Evolutionary conservation across 2,888 invertebrate species (phyloP), one percentile per base, ranked within the genome.

Genomic region (Poecilobothrus nobilitatus): DNA sequence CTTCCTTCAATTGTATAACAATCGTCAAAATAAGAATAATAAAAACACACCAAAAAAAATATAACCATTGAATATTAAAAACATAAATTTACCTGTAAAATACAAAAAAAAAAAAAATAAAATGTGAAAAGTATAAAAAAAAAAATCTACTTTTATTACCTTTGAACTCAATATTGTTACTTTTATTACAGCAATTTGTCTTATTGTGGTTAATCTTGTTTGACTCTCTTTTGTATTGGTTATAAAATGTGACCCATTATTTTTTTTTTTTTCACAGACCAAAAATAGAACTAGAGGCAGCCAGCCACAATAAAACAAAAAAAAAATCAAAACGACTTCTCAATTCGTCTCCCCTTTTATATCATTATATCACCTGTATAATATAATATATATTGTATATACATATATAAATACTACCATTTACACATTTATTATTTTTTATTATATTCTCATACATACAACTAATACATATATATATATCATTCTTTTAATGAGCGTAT

Each of bases 111-210:
- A 53, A n/a, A n/a, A n/a, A n/a, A n/a, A n/a, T n/a, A n/a, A n/a
- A n/a, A n/a, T n/a, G n/a, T n/a, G n/a, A n/a, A n/a, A n/a, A n/a
- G n/a, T n/a, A n/a, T 12, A 18, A 53, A 18, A 18, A 53, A 53
- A 53, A 53, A 53, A 53, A 2, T 18, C 18, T 18, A 53, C 53
- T 18, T 53, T 53, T 53, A 53, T 53, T 53, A 53, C 53, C 53
- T 53, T 53, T 53, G 53, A 53, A 53, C 53, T 53, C 53, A 53
- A 53, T 53, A 53, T 53, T 53, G 53, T 53, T 53, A 53, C 53
- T 53, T 53, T 53, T 53, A 53, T 53, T 53, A 53, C 53, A n/a
- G 53, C 53, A 53, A 53, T 53, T 53, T 53, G 53, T 53, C 53
- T 53, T 53, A 53, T 53, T 53, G 53, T 53, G 53, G 53, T 53